These are phyloP conservation scores for Schlechtendalia chinensis DNA, from an alignment of 1,140 invertebrate species.

Conservation along the genomic window DNA sequence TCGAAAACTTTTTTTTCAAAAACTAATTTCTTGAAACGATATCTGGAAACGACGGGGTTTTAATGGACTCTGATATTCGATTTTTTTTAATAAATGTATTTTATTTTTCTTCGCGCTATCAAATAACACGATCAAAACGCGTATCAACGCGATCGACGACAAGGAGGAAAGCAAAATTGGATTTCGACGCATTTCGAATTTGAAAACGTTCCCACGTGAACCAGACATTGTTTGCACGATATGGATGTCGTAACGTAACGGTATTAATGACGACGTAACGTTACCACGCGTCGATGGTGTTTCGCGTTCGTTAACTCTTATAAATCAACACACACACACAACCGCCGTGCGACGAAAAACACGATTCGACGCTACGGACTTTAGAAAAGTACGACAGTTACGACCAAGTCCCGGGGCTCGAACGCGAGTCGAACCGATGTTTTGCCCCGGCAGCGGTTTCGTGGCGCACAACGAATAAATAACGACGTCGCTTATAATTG, in stretches of 20 bases:
- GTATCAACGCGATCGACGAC: not conserved
- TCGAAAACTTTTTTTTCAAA: not conserved
- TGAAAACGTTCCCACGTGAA: not conserved
- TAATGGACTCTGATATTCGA: not conserved
- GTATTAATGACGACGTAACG: not conserved
- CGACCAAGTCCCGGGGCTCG: not conserved
- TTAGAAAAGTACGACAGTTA: not conserved
- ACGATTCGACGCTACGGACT: not conserved
- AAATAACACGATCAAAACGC: not conserved
- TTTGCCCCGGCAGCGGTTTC: not conserved
- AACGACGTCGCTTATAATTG: not conserved
- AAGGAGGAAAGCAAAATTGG: not conserved
- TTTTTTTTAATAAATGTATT: not conserved
- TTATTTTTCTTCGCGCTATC: not conserved
- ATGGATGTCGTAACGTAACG: not conserved
- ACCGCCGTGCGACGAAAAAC: no score
- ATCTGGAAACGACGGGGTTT: not conserved
- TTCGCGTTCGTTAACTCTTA: not conserved
- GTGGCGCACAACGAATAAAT: not conserved
- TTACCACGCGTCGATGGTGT: not conserved
- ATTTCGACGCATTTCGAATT: conserved; percentile 6
- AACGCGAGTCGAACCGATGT: not conserved
- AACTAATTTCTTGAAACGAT: conserved; percentile 5
- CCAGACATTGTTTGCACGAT: not conserved
- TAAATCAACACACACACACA: not conserved